Base-by-base conservation (phyloP, 2,113 vertebrate species). In the Lipotes vexillifer region DNA sequence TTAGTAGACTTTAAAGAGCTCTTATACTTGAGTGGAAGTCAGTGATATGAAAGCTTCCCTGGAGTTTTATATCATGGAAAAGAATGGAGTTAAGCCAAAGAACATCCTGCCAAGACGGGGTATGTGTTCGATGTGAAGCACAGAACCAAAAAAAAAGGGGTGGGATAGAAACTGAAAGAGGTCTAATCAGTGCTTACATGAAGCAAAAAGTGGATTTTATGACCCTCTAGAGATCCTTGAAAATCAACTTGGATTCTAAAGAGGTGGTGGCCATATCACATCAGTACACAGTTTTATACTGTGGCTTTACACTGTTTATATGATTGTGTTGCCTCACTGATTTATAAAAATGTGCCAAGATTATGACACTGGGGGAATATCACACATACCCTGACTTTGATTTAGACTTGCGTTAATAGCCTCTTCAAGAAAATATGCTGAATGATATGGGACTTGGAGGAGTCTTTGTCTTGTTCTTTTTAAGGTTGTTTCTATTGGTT, bases 161-260 rank as follows among this genome's bases (percentile, higher is more conserved):
- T 27, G 2, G 85, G 27, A 17, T 10, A 20, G 74, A 71, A 10
- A 41, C 8, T 88, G 15, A 29, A 29, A 44, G 82, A 90, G 9
- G 44, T 71, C 21, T 82, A 41, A 68, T 59, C 12, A 78, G 65
- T 66, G 7, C 29, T 91, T 86, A 31, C 66, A 25, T 55, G 14
- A 65, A 36, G n/a, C 21, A 82, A 74, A 44, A 59, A 55, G 29
- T 82, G 29, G 36, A 88, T 75, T 90, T 93, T 31, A 90, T 61
- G n/a, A 74, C 36, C 15, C 49, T 27, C 15, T 82, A 71, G 29
- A 88, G 52, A 38, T 61, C 31, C 29, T 92, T 61, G 33, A 87
- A 94, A 96, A 94, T 92, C 57, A 92, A 27, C 71, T 81, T 93
- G 57, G 17, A 61, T 72, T 88, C 38, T 90, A 25, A 69, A 78